Base-by-base conservation (phyloP, 1,140 invertebrate genomes). In the Marisa cornuarietis region DNA sequence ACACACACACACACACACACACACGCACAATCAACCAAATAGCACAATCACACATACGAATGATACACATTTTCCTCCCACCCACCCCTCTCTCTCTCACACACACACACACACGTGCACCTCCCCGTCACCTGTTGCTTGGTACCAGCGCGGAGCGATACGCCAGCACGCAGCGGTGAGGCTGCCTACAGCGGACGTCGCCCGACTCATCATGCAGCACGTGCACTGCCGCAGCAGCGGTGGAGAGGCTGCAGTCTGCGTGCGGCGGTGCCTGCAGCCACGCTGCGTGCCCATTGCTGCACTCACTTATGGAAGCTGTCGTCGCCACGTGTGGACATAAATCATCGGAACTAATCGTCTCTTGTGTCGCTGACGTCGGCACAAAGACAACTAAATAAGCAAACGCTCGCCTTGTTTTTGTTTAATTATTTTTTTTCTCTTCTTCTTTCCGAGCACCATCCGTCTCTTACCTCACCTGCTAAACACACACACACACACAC, bases 231-330 rank as follows among this genome's bases (percentile, higher is more conserved):
- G 54, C 54, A 14, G 54, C 54, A 58, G 54, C 54, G 54, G 11
- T 14, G 54, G 16, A 58, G 16, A 58, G 16, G 54, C 54, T 14
- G 54, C 54, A 58, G 54, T n/a, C 18, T n/a, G 62, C 62, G n/a
- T 63, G 62, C 62, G 62, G 71, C 24, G 31, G 42, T n/a, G 26
- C 71, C 71, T 11, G 71, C 71, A 16, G 31, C 16, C 31, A 42
- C 31, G 6, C 31, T 18, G 62, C 71, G 20, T 16, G 18, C 18
- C 18, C 71, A 54, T 73, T 16, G 42, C 71, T 73, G 71, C 18
- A 73, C 13, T 10, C 71, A 54, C 71, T 73, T 73, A 54, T 73
- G 42, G 71, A 54, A 73, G 54, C 71, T 54, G 71, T 73, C 51
- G 42, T 8, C 10, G 42, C 18, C 71, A 73, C 71, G 71, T 54